Evolutionary conservation across 1,140 invertebrate genomes (phyloP), one percentile per base, ranked within the genome.

Genomic region (Doryteuthis pealeii): DNA sequence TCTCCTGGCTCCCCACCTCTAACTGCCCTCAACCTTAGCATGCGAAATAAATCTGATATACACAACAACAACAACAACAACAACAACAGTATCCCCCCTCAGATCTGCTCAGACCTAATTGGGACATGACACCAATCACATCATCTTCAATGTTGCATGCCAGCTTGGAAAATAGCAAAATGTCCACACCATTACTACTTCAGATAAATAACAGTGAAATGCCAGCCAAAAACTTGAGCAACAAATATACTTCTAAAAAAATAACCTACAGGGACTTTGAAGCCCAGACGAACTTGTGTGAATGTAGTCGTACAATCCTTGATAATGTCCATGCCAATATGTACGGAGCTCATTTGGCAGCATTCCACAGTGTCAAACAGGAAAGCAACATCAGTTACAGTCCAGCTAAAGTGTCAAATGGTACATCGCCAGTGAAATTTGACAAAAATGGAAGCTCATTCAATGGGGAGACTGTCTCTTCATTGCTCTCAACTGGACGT

Each of bases 1-100:
- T 66, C 49, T 28, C 67, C 80, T 77, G 35, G 76, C 78, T 30
- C 70, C 43, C 76, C 78, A 30, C 84, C 84, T 74, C 75, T 77
- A n/a, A 80, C 84, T 73, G 84, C 84, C 22, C 79, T 86, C 40
- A 84, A 86, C 73, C 78, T 86, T 35, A 82, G 79, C 67, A 69
- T 84, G 43, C 77, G 77, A 10, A 81, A 80, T 67, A 75, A 71
- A 68, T 32, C 66, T 32, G 22, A 68, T 68, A 30, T 68, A 3
- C n/a, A n/a, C n/a, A n/a, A n/a, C n/a, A n/a, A n/a, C n/a, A n/a
- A n/a, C n/a, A n/a, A n/a, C n/a, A n/a, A n/a, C n/a, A n/a, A n/a
- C 28, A 68, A 26, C 28, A 62, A n/a, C 58, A 62, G 32, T 62
- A 62, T 62, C 54, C 18, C 6, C 6, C 22, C 18, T 62, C 54